Evolutionary conservation across 1,140 invertebrate genomes (phyloP).

Genomic region (Sinonovacula constricta): DNA sequence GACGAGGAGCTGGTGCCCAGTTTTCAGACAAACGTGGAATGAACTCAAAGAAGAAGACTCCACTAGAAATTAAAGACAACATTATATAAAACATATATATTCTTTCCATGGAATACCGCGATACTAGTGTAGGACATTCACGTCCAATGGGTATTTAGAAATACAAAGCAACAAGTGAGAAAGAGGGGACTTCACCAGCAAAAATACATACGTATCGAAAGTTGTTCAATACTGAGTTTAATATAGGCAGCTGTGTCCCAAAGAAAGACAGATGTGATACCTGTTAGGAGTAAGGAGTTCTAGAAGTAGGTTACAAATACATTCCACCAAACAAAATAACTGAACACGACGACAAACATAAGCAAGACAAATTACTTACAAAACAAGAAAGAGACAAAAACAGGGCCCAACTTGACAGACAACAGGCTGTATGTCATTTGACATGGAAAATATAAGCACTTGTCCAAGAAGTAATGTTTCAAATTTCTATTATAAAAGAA

Average conservation of each 20-base stretch:
- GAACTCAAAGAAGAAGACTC: background rate
- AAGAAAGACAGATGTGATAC: no score
- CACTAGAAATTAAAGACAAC: background rate
- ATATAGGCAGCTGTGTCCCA: background rate
- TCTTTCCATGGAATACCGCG: slow-evolving; percentile 5
- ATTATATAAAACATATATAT: background rate
- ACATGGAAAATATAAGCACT: slow-evolving; percentile 27
- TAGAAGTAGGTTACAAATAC: background rate
- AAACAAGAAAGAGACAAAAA: slow-evolving; percentile 1
- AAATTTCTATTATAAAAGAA: slow-evolving; percentile 34
- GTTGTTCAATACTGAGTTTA: background rate
- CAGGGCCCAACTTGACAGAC: background rate
- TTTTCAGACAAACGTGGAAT: background rate
- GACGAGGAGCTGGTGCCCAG: no score
- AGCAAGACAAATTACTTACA: background rate
- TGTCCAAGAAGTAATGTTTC: slow-evolving; percentile 10
- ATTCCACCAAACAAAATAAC: background rate
- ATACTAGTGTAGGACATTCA: background rate
- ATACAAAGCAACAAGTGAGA: background rate
- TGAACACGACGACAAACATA: background rate
- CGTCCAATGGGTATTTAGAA: background rate
- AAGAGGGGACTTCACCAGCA: no score
- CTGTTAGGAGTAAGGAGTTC: background rate
- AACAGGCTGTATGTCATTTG: slow-evolving; percentile 3
- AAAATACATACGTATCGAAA: background rate